These are phyloP conservation scores for Coracopsis vasa DNA, from an alignment of 2,113 vertebrate genomes.

Conservation along the genomic window DNA sequence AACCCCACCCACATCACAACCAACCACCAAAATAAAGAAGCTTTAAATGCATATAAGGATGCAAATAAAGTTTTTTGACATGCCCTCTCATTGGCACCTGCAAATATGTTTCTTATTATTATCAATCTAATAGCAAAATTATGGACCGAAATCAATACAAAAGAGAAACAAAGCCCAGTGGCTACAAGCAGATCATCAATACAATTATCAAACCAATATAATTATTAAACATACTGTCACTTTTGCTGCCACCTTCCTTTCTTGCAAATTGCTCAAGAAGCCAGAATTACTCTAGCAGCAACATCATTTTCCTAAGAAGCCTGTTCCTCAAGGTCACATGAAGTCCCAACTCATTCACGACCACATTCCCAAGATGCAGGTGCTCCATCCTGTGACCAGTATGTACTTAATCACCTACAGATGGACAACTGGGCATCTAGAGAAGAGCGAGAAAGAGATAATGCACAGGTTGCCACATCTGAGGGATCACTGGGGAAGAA, in stretches of 20 bases:
- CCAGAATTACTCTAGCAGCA: neutral
- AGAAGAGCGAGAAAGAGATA: neutral
- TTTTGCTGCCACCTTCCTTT: neutral
- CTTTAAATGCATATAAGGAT: neutral
- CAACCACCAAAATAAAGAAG: neutral
- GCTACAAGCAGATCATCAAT: neutral
- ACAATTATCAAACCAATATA: neutral
- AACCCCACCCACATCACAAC: neutral
- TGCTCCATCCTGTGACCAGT: slow-evolving; percentile 1
- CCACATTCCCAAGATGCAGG: neutral
- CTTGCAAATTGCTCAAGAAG: neutral
- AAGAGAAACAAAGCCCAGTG: neutral
- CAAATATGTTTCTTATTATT: neutral
- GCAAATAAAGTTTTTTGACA: neutral
- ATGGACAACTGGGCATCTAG: neutral
- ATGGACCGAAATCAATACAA: neutral
- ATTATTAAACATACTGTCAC: slow-evolving; percentile 26
- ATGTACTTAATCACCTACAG: neutral
- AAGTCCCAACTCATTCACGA: neutral
- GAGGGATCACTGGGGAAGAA: neutral
- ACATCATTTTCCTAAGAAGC: neutral
- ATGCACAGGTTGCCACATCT: neutral
- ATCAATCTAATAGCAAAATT: neutral
- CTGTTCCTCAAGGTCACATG: neutral
- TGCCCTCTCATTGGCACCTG: neutral